Evolutionary conservation across 1,140 invertebrate species (phyloP), one percentile per base, ranked within the genome.

Genomic region (Teleogryllus occipitalis): DNA sequence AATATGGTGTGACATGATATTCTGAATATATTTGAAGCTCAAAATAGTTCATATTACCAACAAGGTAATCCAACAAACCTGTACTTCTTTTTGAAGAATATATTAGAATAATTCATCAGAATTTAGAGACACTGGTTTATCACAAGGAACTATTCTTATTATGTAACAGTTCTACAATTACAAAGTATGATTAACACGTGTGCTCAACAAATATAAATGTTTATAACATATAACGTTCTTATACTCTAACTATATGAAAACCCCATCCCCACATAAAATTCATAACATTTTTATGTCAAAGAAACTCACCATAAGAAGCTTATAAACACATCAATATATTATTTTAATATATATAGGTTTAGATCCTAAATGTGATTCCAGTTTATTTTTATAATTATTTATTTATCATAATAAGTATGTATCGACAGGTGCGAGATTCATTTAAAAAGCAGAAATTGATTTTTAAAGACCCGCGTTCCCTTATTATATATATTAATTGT

Each of bases 271-370:
- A 65, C 54, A 65, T 65, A 65, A 65, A 65, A 65, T 65, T 65
- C 54, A 10, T 65, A 18, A 18, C 18, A 65, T 65, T 65, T 65
- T 65, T 65, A 65, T 65, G 54, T 65, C 18, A 65, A 65, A 65
- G 54, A 65, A 65, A 65, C 2, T 65, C 54, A 65, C 54, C 54
- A 65, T 18, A 65, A 65, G 54, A 65, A 65, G 54, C 54, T 65
- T 65, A 65, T 65, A 65, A 65, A 65, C 54, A 65, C 54, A 65
- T 65, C 54, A 65, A 65, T 65, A 65, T 65, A 65, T 65, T 65
- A 65, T 65, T 65, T 65, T 65, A 65, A 65, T 65, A 65, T 65
- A 65, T 18, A 65, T 65, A 65, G 54, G 54, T 65, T 65, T 65
- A 65, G 54, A 65, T 65, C 54, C 54, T 65, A 65, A 65, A 65